phyloP scores from a whole-genome alignment of 2,113 vertebrate species.

The Vimba vimba region DNA sequence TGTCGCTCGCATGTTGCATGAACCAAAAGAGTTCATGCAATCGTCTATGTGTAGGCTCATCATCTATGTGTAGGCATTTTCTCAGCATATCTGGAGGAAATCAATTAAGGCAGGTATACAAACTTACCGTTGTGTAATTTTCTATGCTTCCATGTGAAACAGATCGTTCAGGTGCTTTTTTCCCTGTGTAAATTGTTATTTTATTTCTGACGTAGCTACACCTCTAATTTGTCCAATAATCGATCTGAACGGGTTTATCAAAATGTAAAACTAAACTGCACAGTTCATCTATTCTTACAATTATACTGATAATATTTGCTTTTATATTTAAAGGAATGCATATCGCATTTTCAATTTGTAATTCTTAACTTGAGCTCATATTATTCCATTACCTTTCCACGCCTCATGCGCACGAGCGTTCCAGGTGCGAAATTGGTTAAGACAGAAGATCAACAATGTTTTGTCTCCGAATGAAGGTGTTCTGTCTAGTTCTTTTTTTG shows the following conservation, averaged over 20 bases:
- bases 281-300: background rate
- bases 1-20: conserved; percentile 19
- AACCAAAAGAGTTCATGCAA: background rate
- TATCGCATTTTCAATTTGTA: background rate
- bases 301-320: too few species aligned
- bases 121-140: background rate
- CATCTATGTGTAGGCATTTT: conserved; percentile 5
- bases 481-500: background rate
- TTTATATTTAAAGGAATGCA: background rate
- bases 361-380: background rate
- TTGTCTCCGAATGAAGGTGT: background rate
- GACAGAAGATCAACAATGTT: conserved; percentile 11
- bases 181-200: background rate
- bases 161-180: background rate
- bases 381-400: background rate
- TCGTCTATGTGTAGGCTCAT: background rate
- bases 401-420: background rate
- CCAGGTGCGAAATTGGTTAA: background rate
- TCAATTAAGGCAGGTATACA: background rate
- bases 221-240: background rate
- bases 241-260: background rate
- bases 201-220: background rate
- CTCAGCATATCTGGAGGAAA: background rate
- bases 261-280: background rate
- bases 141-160: too few species aligned